phyloP scores from a whole-genome alignment of 2,888 invertebrate species.

The Tipula helvola region DNA sequence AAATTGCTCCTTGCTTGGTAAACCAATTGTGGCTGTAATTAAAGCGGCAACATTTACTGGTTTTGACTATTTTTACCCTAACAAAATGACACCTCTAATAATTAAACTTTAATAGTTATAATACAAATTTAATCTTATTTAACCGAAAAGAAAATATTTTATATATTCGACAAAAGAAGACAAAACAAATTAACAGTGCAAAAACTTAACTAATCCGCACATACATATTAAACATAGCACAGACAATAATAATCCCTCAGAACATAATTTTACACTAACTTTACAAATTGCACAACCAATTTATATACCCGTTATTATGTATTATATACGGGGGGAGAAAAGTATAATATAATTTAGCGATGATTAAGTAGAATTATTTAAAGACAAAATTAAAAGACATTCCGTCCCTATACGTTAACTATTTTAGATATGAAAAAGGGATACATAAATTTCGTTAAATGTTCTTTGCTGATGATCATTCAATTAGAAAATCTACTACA shows the following conservation, averaged over 20 bases:
- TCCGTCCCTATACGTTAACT: not conserved
- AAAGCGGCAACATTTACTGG: no score
- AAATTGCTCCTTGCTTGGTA: no score
- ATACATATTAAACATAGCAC: not conserved
- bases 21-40: no score
- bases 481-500: conserved; percentile 4
- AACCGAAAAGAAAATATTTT: not conserved
- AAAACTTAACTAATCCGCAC: not conserved
- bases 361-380: conserved; percentile 5
- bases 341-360: not conserved
- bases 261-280: not conserved
- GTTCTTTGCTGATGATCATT: not conserved
- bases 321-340: not conserved
- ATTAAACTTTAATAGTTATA: not conserved
- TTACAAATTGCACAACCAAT: not conserved
- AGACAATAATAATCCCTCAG: not conserved
- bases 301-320: not conserved
- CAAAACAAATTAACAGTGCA: not conserved
- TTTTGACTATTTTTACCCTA: not conserved
- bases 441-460: not conserved
- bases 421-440: not conserved
- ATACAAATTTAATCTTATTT: not conserved
- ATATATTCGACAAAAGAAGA: not conserved
- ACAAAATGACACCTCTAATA: not conserved
- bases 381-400: conserved; percentile 6